phyloP scores from a whole-genome alignment of 2,113 vertebrate species.

The Myxocyprinus asiaticus region DNA sequence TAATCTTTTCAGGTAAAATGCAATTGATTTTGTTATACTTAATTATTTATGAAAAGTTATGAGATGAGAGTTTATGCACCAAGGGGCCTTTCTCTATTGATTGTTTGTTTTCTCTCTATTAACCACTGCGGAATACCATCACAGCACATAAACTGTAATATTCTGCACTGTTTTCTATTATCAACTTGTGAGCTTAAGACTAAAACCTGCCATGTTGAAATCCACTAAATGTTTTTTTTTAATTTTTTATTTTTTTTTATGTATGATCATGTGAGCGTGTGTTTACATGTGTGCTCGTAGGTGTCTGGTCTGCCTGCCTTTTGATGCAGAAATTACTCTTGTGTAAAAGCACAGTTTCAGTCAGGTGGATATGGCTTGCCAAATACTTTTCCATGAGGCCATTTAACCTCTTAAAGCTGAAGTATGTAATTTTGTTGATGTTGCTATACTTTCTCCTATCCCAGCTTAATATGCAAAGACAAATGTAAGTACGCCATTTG shows the following conservation, averaged over 20 bases:
- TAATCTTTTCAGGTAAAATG: slow-evolving; percentile 74
- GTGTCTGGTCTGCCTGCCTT: not conserved
- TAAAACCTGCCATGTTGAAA: slow-evolving; percentile 1
- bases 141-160: slow-evolving; percentile 44
- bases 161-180: slow-evolving; percentile 30
- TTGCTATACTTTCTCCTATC: not conserved
- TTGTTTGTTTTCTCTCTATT: slow-evolving; percentile 9
- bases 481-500: too few relatives aligned
- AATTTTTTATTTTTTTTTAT: not conserved
- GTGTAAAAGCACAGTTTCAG: not conserved
- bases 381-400: not conserved
- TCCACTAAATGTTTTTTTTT: slow-evolving; percentile 1
- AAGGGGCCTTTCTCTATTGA: slow-evolving; percentile 30
- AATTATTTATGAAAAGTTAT: slow-evolving; percentile 75
- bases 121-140: slow-evolving; percentile 35
- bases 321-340: not conserved
- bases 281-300: not conserved
- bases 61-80: slow-evolving; percentile 64
- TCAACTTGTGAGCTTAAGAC: slow-evolving; percentile 6
- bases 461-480: too few relatives aligned
- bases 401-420: not conserved
- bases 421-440: not conserved
- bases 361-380: not conserved
- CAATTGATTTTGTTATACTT: slow-evolving; percentile 62
- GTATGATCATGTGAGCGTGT: not conserved